These are phyloP conservation scores for Pampus argenteus DNA, from an alignment of 2,797 vertebrate species.

Conservation along the genomic window DNA sequence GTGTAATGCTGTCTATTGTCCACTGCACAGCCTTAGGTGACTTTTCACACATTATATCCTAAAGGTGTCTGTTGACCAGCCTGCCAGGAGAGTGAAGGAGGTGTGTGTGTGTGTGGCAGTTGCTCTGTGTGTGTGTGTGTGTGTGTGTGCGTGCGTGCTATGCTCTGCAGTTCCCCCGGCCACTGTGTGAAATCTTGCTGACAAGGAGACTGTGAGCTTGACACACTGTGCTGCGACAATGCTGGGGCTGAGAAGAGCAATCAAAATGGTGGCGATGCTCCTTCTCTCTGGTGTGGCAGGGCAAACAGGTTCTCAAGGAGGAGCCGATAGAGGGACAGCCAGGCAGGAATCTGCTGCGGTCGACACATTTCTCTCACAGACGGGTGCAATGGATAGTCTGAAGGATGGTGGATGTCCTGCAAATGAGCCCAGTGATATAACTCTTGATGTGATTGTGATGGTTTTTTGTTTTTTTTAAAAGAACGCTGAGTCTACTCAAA, in stretches of 20 bases:
- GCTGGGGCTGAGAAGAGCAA: conserved; percentile 83
- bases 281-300: conserved; percentile 81
- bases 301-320: conserved; percentile 85
- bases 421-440: conserved; percentile 54
- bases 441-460: conserved; percentile 34
- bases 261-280: conserved; percentile 89
- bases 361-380: conserved; percentile 66
- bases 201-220: conserved; percentile 85
- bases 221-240: conserved; percentile 86
- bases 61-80: conserved; percentile 65
- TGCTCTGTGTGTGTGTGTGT: conserved; percentile 31
- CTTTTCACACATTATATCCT: conserved; percentile 55
- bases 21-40: conserved; percentile 37
- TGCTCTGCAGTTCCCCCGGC: conserved; percentile 83
- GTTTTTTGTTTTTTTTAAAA: conserved; percentile 9
- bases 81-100: conserved; percentile 57
- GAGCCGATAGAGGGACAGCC: conserved; percentile 69
- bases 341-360: conserved; percentile 73
- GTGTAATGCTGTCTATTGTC: not conserved
- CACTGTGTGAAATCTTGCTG: conserved; percentile 88
- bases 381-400: conserved; percentile 47
- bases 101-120: conserved; percentile 34
- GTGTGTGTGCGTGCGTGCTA: conserved; percentile 56
- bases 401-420: conserved; percentile 56
- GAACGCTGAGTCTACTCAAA: conserved; percentile 4